Base-by-base conservation (phyloP, 2,113 vertebrate genomes). In the Hystrix cristata region DNA sequence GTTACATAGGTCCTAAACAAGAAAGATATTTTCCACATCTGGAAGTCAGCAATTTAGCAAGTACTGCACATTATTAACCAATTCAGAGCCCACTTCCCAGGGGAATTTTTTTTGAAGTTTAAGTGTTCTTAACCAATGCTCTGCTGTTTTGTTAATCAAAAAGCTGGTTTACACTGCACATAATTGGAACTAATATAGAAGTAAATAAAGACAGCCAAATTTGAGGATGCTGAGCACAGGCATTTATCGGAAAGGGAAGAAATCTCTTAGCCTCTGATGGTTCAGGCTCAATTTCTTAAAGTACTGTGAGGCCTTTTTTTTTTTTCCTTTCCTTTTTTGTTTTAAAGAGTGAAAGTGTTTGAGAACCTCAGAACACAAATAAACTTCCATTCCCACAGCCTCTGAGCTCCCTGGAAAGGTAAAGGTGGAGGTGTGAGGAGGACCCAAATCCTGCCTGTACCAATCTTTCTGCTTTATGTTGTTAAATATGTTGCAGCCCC, bases 11-110 rank as follows among this genome's bases (percentile, higher is more conserved):
- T 98, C 98, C 98, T 98, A 98, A 98, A 98, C 98, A 99, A 99
- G 98, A 99, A 98, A 98, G 99, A 99, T 99, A 99, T 99, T 98
- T 98, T 98, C 98, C 98, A 99, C 99, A 99, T 99, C 99, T 99
- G 98, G 99, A 99, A 99, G 98, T 99, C 98, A 98, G 99, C 98
- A 99, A 99, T 99, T 98, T 99, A 99, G 98, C 98, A 99, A 98
- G 98, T 98, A 99, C 98, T 99, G 99, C 98, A 99, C 99, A 99
- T 99, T 99, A 99, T 99, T 99, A 99, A 99, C 99, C 99, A 99
- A 99, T 99, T 99, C 98, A 98, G 98, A 99, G 97, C 98, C 98
- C 98, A 72, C 98, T 98, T 99, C 99, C 98, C 99, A 98, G 95
- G 99, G 98, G 99, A 98, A 98, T 98, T 97, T 98, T 97, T 98